Base-by-base conservation (phyloP, 2,797 vertebrate genomes). In the Phrynocephalus forsythii region DNA sequence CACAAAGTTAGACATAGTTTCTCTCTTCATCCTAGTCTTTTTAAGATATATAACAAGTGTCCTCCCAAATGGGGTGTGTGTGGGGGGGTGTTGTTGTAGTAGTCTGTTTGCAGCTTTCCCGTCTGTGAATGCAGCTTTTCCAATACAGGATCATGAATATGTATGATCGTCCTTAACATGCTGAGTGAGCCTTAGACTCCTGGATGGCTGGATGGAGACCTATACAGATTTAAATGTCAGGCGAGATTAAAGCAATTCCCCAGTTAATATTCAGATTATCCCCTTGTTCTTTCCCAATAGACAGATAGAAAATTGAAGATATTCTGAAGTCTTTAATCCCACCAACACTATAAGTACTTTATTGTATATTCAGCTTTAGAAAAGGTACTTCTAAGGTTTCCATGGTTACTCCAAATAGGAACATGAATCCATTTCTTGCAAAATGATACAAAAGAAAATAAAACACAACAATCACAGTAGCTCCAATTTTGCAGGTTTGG, bases 251-350 rank as follows among this genome's bases (percentile, higher is more conserved):
- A 97, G 94, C 83, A 75, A 93, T 93, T 80, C 90, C 85, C 94
- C 92, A 94, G 95, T 93, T 96, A 96, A 97, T 95, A 94, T 92
- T 95, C 97, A 96, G 95, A 95, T 88, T 91, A 95, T 92, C 93
- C 95, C 95, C 95, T 95, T 95, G 94, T 96, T 95, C 95, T 91
- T 92, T 94, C 95, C 94, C 90, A 95, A 92, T 95, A 92, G 85
- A 95, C 85, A 92, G 93, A 92, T 92, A 96, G 96, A 96, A 97
- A 96, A 97, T 95, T 91, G 96, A 97, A 96, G 96, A 96, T 94
- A 95, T 96, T 96, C 91, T 90, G 80, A 94, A 95, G 95, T 90
- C 94, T 91, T 95, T 97, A 96, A 97, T 96, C 96, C 96, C 88
- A 94, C 96, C 93, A 94, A 93, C 95, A 94, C 91, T 95, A 94